Evolutionary conservation across 2,797 vertebrate genomes (phyloP).

Genomic region (Chiloscyllium punctatum): DNA sequence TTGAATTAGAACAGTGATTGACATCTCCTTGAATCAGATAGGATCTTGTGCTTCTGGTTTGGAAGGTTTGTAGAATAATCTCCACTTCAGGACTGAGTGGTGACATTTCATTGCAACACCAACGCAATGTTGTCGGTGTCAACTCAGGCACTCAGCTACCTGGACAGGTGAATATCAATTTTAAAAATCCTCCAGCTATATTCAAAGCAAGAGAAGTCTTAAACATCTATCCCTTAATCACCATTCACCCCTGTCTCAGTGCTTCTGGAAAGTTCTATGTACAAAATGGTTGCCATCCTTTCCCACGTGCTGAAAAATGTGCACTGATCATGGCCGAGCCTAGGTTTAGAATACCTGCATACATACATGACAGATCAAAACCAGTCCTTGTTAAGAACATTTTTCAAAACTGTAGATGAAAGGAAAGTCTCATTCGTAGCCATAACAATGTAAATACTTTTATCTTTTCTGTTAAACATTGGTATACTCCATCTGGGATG

Average conservation of each 20-base stretch:
- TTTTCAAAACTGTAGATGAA: background rate
- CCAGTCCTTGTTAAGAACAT: background rate
- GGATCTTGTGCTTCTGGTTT: background rate
- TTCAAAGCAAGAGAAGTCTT: background rate
- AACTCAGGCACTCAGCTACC: background rate
- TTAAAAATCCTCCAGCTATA: background rate
- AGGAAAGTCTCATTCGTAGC: background rate
- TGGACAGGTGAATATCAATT: background rate
- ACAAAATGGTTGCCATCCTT: background rate
- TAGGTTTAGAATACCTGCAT: background rate
- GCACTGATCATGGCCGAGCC: background rate
- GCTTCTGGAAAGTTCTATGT: background rate
- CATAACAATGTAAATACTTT: background rate
- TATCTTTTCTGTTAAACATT: background rate
- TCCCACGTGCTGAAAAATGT: background rate
- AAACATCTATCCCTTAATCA: background rate
- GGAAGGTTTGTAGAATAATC: background rate
- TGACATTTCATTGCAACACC: background rate
- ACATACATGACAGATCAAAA: background rate
- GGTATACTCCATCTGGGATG: background rate
- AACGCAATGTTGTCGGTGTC: background rate
- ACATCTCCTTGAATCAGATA: background rate
- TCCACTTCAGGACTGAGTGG: background rate
- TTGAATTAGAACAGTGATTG: background rate
- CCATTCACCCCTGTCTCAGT: background rate